Evolutionary conservation across 2,113 vertebrate genomes (phyloP).

Genomic region (Lagopus leucura): DNA sequence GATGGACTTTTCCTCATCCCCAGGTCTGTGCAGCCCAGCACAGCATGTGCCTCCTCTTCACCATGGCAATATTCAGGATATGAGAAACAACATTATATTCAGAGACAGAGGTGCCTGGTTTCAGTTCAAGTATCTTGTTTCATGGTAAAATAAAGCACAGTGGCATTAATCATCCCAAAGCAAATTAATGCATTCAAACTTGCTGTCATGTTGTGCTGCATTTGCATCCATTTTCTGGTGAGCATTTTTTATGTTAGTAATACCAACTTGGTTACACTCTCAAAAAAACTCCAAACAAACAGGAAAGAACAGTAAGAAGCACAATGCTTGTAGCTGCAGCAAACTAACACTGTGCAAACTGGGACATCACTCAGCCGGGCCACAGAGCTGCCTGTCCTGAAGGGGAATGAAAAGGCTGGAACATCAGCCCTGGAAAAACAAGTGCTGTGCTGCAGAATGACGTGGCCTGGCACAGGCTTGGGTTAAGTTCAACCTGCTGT

Average conservation of each 20-base stretch:
- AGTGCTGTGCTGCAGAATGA: background rate
- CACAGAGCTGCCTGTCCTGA: background rate
- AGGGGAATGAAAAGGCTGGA: background rate
- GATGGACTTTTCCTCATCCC: background rate
- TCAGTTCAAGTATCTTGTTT: background rate
- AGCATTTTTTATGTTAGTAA: background rate
- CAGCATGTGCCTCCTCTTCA: background rate
- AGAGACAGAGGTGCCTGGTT: background rate
- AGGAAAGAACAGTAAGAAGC: background rate
- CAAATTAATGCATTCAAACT: background rate
- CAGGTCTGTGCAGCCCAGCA: rapidly evolving
- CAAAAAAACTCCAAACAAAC: background rate
- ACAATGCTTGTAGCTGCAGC: background rate
- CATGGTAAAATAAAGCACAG: background rate
- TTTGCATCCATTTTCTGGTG: background rate
- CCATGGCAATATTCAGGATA: rapidly evolving
- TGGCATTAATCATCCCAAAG: background rate
- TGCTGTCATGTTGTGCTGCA: background rate
- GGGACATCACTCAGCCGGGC: background rate
- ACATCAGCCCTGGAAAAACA: background rate
- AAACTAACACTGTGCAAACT: background rate
- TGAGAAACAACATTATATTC: background rate
- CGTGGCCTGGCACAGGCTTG: rapidly evolving
- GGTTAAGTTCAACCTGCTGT: background rate
- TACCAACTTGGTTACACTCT: background rate